Evolutionary conservation across 2,113 vertebrate genomes (phyloP).

Genomic region (Egretta garzetta): DNA sequence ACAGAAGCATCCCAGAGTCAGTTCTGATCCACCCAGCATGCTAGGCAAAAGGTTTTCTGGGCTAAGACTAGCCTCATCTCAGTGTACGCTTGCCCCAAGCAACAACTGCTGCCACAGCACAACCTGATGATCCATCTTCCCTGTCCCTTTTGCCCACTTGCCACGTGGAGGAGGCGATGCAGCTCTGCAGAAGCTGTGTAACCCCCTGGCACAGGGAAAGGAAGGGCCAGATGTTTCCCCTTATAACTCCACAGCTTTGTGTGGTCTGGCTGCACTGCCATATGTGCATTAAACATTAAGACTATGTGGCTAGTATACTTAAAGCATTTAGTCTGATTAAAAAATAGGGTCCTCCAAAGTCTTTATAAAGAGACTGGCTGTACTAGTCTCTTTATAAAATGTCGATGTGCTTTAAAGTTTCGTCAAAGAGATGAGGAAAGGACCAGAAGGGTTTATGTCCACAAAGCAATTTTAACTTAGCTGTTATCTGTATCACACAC

Average conservation of each 20-base stretch:
- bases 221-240: not conserved
- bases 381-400: not conserved
- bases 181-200: not conserved
- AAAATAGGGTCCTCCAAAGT: not conserved
- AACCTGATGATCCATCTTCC: not conserved
- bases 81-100: fast-evolving
- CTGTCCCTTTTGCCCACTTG: not conserved
- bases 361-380: not conserved
- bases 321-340: not conserved
- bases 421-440: not conserved
- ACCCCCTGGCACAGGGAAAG: not conserved
- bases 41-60: not conserved
- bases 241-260: not conserved
- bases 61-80: not conserved
- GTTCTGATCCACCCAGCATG: not conserved
- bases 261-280: not conserved
- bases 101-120: fast-evolving
- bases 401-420: fast-evolving
- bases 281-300: not conserved
- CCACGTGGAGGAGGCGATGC: not conserved
- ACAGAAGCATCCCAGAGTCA: not conserved
- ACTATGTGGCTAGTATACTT: not conserved
- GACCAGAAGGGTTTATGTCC: not conserved
- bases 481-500: not conserved
- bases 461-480: not conserved